Evolutionary conservation across 2,888 invertebrate genomes (phyloP).

Genomic region (Sialis lutaria): DNA sequence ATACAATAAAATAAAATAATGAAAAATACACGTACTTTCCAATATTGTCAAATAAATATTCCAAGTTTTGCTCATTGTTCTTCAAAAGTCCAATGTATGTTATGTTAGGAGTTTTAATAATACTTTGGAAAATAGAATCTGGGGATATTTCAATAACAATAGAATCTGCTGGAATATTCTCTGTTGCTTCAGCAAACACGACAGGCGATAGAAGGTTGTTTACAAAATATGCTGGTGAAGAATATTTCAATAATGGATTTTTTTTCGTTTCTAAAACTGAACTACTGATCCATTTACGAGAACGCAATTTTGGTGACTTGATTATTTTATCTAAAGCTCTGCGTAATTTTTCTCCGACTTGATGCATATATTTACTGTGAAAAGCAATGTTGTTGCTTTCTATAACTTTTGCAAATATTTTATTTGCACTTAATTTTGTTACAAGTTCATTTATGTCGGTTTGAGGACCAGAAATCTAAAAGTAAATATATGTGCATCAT

Average conservation of each 20-base stretch:
- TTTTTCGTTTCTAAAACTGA: slow-evolving; percentile 67
- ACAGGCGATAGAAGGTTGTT: slow-evolving; percentile 82
- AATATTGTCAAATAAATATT: slow-evolving; percentile 21
- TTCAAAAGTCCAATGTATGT: slow-evolving; percentile 23
- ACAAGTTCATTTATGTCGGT: slow-evolving; percentile 42
- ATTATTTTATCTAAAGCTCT: slow-evolving; percentile 56
- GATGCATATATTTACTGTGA: slow-evolving; percentile 68
- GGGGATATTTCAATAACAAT: slow-evolving; percentile 78
- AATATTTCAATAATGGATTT: slow-evolving; percentile 49
- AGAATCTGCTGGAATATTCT: slow-evolving; percentile 62
- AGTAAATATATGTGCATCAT: slow-evolving; percentile 33
- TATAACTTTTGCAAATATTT: slow-evolving; percentile 59
- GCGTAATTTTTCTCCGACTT: slow-evolving; percentile 57
- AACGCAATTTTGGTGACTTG: slow-evolving; percentile 50
- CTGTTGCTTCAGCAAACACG: slow-evolving; percentile 68
- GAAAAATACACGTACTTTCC: not conserved
- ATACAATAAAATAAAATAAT: not conserved
- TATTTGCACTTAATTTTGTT: slow-evolving; percentile 41
- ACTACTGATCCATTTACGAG: slow-evolving; percentile 68
- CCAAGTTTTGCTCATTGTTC: slow-evolving; percentile 52
- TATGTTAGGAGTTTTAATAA: slow-evolving; percentile 51
- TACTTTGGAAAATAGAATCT: slow-evolving; percentile 75
- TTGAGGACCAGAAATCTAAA: slow-evolving; percentile 67
- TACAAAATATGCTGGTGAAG: slow-evolving; percentile 77
- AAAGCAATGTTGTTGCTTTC: slow-evolving; percentile 70